Base-by-base conservation (phyloP, 2,888 invertebrate genomes). In the Calameuta idolon region DNA sequence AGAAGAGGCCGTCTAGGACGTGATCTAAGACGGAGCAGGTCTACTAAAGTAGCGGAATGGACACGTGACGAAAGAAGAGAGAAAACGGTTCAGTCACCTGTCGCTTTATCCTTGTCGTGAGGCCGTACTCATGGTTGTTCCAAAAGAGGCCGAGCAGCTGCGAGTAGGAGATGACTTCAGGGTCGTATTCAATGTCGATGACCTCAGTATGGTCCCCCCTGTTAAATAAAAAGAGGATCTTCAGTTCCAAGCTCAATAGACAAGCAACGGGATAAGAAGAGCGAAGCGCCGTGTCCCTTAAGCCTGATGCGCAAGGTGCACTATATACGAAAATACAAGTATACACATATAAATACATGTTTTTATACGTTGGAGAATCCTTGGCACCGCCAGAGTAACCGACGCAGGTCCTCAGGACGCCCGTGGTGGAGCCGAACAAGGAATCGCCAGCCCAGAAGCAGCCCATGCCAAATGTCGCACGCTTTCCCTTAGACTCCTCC, bases 181-280 rank as follows among this genome's bases (percentile, higher is more conserved):
- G 97, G 91, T 99, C 97, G 89, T 94, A 99, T 89, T 98, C 97
- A 82, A 99, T 94, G 91, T 98, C 97, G 79, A 98, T 95, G 33
- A 98, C 97, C 93, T 99, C 99, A 30, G 98, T 98, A 91, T 98
- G 98, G 91, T 98, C 98, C 23, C 97, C 97, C 85, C 98, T 98
- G 92, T 71, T 15, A 69, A n/a, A 68, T 34, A 68, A 33, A 55
- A 76, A 74, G 71, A 33, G 30, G 9, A 55, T 31, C 74, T 77
- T 69, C 34, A 73, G 9, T 40, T 55, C 69, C 40, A 11, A 55
- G 71, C 71, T 35, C 33, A 31, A 71, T 30, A 55, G 15, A 23
- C 55, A 55, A 55, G 55, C 0, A 0, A 23, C 23, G 23, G 55
- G 0, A 55, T 55, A 55, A 15, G 1, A 33, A 3, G 9, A 55